Evolutionary conservation across 1,140 invertebrate genomes (phyloP).

Genomic region (Apis florea): DNA sequence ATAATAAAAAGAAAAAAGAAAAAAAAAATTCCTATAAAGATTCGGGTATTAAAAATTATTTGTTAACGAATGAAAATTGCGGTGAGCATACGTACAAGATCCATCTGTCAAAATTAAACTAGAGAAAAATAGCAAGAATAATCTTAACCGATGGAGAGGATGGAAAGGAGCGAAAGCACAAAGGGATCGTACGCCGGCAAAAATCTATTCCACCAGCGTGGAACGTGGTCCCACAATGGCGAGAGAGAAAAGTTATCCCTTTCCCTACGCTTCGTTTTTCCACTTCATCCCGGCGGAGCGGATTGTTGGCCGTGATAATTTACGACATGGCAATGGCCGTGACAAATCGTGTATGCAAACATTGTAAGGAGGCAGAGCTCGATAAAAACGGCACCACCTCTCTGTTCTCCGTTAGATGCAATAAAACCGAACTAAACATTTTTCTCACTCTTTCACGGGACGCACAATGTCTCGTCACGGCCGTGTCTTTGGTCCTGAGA

Average conservation of each 20-base stretch:
- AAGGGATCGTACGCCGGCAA: neutral
- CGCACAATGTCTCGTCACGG: conserved; percentile 14
- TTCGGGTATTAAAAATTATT: no score
- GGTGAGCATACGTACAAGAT: no score
- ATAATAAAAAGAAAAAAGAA: no score
- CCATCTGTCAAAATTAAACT: no score
- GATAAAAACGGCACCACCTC: conserved; percentile 70
- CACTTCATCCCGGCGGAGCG: no score
- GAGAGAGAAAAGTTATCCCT: conserved; percentile 30
- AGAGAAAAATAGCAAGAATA: no score
- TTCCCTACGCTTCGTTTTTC: conserved; percentile 22
- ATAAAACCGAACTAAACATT: conserved; percentile 74
- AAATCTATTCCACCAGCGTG: neutral
- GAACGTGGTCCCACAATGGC: neutral
- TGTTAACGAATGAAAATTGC: no score
- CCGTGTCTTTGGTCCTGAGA: neutral
- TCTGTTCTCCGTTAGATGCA: conserved; percentile 47
- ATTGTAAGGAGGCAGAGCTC: conserved; percentile 71
- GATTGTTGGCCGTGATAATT: conserved; percentile 65
- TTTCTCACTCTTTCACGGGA: conserved; percentile 26
- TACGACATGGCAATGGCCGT: conserved; percentile 74
- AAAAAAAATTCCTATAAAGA: no score
- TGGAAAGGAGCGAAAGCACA: no score
- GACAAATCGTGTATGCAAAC: conserved; percentile 78
- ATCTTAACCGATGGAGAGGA: no score